phyloP scores from a whole-genome alignment of 2,888 invertebrate species.

The Elegia similella region DNA sequence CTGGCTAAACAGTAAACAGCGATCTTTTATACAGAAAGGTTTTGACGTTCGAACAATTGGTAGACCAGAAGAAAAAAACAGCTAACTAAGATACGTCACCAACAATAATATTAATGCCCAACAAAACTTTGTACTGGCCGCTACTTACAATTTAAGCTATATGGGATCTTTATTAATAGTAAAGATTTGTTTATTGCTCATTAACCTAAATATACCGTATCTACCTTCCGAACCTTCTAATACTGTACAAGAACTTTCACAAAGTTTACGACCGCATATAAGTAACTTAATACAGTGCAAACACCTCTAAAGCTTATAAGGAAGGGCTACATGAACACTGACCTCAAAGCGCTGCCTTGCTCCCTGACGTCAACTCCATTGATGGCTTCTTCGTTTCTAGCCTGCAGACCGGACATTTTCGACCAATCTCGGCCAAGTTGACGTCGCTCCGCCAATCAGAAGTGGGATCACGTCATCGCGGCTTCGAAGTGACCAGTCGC shows the following conservation, averaged over 20 bases:
- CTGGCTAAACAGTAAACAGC: no score
- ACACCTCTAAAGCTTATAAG: conserved; percentile 2
- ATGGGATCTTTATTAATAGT: no score
- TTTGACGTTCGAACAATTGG: no score
- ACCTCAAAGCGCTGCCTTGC: conserved; percentile 75
- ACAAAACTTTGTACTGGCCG: no score
- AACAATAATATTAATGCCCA: no score
- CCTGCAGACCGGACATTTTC: conserved; percentile 75
- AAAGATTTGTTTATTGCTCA: no score
- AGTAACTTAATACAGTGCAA: conserved; percentile 2
- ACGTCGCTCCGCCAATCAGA: conserved; percentile 51
- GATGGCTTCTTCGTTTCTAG: conserved; percentile 64
- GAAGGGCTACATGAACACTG: conserved; percentile 31
- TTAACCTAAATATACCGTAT: neutral
- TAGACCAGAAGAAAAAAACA: no score
- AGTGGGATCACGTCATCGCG: conserved; percentile 46
- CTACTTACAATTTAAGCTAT: no score
- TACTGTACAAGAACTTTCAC: neutral
- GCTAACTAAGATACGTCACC: no score
- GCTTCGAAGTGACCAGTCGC: conserved; percentile 34
- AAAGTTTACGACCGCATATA: neutral
- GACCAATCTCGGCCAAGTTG: conserved; percentile 46
- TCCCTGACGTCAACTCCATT: conserved; percentile 76
- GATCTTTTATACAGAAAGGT: no score
- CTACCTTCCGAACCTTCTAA: neutral